phyloP scores from a whole-genome alignment of 2,888 invertebrate species.

The Ophion obscuratus region DNA sequence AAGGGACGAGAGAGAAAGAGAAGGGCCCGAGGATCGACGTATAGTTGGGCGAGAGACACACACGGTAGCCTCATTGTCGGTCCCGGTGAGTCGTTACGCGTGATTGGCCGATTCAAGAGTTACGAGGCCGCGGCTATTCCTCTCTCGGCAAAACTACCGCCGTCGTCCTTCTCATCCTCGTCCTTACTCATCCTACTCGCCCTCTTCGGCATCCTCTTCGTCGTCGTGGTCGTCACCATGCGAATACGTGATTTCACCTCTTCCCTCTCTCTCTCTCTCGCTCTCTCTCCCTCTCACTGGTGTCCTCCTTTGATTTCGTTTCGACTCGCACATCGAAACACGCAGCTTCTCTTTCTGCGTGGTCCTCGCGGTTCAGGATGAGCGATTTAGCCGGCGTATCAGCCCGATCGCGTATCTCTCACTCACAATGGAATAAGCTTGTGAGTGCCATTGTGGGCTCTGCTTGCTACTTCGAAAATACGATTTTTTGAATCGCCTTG shows the following conservation, averaged over 20 bases:
- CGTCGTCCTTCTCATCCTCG: constrained; percentile 25
- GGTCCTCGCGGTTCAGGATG: constrained; percentile 22
- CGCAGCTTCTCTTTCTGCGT: constrained; percentile 28
- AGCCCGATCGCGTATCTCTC: constrained; percentile 19
- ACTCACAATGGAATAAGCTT: too few relatives aligned
- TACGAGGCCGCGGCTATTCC: constrained; percentile 64
- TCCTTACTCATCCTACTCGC: constrained; percentile 31
- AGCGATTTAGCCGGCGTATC: constrained; percentile 16
- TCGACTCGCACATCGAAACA: constrained; percentile 54
- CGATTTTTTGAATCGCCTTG: too few relatives aligned
- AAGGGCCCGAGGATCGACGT: constrained; percentile 54
- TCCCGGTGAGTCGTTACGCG: constrained; percentile 69
- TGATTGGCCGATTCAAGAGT: constrained; percentile 70
- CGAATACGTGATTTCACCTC: constrained; percentile 51
- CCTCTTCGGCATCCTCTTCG: constrained; percentile 16
- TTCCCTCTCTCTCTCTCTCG: constrained; percentile 38
- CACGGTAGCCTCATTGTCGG: constrained; percentile 66
- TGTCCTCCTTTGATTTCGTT: constrained; percentile 58
- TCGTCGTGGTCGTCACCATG: constrained; percentile 51
- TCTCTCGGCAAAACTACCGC: constrained; percentile 46
- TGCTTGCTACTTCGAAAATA: too few relatives aligned
- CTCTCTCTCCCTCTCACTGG: constrained; percentile 43
- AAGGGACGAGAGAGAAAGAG: constrained; percentile 16
- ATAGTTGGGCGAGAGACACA: constrained; percentile 61
- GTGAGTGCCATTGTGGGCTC: too few relatives aligned